Evolutionary conservation across 2,888 invertebrate species (phyloP).

Genomic region (Drosophila kambysellisi): DNA sequence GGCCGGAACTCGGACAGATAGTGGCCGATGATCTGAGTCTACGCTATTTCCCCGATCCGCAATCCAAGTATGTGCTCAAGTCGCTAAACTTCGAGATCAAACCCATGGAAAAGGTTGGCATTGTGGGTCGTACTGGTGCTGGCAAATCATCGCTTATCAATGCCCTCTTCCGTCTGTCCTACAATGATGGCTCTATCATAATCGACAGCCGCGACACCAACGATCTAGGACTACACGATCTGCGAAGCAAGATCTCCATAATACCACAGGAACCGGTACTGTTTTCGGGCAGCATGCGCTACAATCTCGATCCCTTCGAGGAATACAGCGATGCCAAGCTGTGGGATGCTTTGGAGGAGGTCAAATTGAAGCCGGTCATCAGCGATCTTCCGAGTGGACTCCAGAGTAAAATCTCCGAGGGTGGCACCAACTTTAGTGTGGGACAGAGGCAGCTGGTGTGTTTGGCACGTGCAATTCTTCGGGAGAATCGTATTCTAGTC

Average conservation of each 20-base stretch:
- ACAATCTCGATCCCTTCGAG: slow-evolving; percentile 95
- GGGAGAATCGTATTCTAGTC: slow-evolving; percentile 93
- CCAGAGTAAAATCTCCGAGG: slow-evolving; percentile 90
- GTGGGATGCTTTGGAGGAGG: slow-evolving; percentile 94
- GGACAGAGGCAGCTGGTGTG: slow-evolving; percentile 96
- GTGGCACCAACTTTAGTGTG: slow-evolving; percentile 93
- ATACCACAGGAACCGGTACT: slow-evolving; percentile 94
- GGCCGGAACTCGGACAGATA: slow-evolving; percentile 90
- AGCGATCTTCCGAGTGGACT: slow-evolving; percentile 88
- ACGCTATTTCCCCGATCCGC: slow-evolving; percentile 88
- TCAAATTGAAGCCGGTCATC: slow-evolving; percentile 89
- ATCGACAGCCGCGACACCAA: slow-evolving; percentile 92
- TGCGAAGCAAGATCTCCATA: slow-evolving; percentile 92
- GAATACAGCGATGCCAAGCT: slow-evolving; percentile 91
- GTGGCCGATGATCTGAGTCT: slow-evolving; percentile 89
- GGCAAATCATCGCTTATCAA: slow-evolving; percentile 90
- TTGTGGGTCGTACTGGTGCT: slow-evolving; percentile 90
- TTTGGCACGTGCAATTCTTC: slow-evolving; percentile 93
- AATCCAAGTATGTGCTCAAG: slow-evolving; percentile 90
- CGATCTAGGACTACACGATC: slow-evolving; percentile 90
- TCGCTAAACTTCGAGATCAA: slow-evolving; percentile 88
- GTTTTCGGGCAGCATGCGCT: slow-evolving; percentile 94
- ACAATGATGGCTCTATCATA: slow-evolving; percentile 90
- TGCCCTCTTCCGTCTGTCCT: slow-evolving; percentile 92
- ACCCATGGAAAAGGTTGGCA: slow-evolving; percentile 89